A percentile compares a stretch with the other conserved stretches of the same genome.
These are phyloP conservation scores for Archips crataeganus DNA, from an alignment of 2,888 invertebrate genomes.

Conservation along the genomic window DNA sequence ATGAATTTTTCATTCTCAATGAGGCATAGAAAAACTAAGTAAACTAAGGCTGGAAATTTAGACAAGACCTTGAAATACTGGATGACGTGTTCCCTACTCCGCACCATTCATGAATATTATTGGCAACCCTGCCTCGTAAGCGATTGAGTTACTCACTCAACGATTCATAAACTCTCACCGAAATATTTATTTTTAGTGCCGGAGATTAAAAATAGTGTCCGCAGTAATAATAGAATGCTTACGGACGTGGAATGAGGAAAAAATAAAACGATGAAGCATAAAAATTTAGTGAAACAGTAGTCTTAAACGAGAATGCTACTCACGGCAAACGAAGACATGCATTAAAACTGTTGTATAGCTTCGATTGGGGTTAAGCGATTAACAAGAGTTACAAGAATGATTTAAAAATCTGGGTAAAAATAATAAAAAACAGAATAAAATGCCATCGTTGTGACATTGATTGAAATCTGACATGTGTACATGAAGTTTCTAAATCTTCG, in stretches of 20 bases:
- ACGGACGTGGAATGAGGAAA: constrained; percentile 33
- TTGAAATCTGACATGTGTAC: not conserved
- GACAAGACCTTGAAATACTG: not conserved
- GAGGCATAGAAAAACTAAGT: not conserved
- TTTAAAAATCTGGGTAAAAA: not conserved
- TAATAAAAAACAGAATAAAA: not conserved
- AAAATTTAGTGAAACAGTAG: constrained; percentile 5
- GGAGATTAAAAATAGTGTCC: constrained; percentile 52
- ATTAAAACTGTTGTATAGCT: not conserved
- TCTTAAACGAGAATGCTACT: constrained; percentile 16
- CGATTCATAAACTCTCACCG: constrained; percentile 49
- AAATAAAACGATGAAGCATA: constrained; percentile 29
- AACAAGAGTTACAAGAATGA: constrained; percentile 12
- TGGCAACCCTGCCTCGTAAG: constrained; percentile 48
- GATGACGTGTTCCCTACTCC: not conserved
- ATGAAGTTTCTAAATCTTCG: constrained; percentile 16
- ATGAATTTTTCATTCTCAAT: too few relatives aligned
- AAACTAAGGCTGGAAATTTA: not conserved
- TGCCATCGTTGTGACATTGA: not conserved
- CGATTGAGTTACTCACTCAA: constrained; percentile 51
- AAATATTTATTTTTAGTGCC: constrained; percentile 57
- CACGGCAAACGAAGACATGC: constrained; percentile 11
- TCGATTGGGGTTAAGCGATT: constrained; percentile 1
- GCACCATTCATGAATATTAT: constrained; percentile 35
- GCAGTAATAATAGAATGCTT: constrained; percentile 47